Evolutionary conservation across 2,888 invertebrate species (phyloP), one percentile per base, ranked within the genome.

Genomic region (Zaprionus bogoriensis): DNA sequence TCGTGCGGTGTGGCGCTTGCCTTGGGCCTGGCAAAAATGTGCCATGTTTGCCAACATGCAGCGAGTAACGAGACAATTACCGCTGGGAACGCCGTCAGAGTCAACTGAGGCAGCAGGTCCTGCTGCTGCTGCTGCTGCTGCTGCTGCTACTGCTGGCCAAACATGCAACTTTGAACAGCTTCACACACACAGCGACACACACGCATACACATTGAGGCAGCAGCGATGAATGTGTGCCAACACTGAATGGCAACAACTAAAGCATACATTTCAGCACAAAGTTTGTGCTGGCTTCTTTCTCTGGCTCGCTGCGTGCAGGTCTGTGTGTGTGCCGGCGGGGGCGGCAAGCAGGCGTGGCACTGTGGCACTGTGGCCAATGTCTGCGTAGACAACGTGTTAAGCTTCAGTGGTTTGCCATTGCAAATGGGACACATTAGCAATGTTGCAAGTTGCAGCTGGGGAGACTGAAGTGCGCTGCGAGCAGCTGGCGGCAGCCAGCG

Each of bases 321-420:
- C 38, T 58, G 59, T 59, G 51, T 58, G 48, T 52, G 60, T 25
- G 36, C 27, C 46, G n/a, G 19, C 10, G 30, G 32, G 25, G 72
- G 9, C 25, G 38, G 51, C n/a, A 5, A n/a, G 39, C 10, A 39
- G 57, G 73, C 41, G 69, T 57, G 80, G 63, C n/a, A n/a, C n/a
- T n/a, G 30, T 25, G 32, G 17, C 64, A 52, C 42, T 52, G 72
- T 60, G 73, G 80, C 74, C 73, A 70, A 71, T 75, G 79, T 67
- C 87, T 87, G 83, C 86, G 83, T 85, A 85, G 86, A 85, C 87
- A 85, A 82, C 79, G 82, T 87, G 82, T 87, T 87, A 82, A 87
- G 86, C 82, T 82, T 82, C 82, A 82, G 82, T 87, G 85, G 86
- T 73, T 85, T 75, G 86, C 83, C 79, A 78, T 71, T 68, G 82